Conservation (phyloP, 2,113 vertebrate genomes). For the Bos taurus region DNA sequence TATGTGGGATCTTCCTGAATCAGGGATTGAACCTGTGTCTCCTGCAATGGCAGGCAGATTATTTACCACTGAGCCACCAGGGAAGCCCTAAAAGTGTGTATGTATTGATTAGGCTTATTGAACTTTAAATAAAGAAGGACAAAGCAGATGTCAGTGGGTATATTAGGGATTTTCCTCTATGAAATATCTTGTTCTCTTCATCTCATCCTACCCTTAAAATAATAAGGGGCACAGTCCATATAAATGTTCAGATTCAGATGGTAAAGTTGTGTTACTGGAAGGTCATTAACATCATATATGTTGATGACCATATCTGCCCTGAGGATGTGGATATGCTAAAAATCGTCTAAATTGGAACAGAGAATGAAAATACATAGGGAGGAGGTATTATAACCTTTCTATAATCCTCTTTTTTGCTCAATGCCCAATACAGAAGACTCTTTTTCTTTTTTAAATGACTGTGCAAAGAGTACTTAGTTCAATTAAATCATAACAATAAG, state of each 20-base stretch:
- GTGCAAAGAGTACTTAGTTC: background rate
- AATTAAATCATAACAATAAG: background rate
- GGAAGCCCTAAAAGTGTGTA: background rate
- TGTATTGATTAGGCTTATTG: background rate
- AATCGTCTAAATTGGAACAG: background rate
- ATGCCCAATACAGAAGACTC: background rate
- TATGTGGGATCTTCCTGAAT: background rate
- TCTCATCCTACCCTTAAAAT: background rate
- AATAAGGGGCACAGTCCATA: background rate
- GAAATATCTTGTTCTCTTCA: background rate
- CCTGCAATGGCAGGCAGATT: background rate
- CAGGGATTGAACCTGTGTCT: background rate
- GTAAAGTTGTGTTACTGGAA: background rate
- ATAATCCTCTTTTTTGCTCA: background rate
- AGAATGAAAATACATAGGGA: background rate
- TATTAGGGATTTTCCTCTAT: background rate
- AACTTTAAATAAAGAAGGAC: background rate
- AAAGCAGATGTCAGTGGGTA: background rate
- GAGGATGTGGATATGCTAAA: background rate
- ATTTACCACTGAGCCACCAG: background rate
- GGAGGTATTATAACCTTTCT: background rate
- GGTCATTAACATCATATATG: background rate
- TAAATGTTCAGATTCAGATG: background rate
- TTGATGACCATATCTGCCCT: background rate
- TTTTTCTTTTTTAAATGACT: background rate